Evolutionary conservation across 2,797 vertebrate genomes (phyloP).

Genomic region (Sandelia bainsii): DNA sequence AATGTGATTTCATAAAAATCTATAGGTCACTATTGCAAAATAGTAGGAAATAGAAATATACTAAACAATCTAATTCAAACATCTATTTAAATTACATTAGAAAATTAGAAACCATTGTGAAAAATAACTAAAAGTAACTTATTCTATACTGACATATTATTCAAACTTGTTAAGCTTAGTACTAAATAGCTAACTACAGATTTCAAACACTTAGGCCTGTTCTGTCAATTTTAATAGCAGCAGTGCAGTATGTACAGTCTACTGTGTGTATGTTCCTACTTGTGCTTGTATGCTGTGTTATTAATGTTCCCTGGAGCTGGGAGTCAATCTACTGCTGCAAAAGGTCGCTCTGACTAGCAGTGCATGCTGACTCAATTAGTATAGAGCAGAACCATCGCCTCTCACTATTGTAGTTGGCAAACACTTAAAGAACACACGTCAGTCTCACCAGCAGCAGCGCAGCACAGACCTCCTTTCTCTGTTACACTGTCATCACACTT

Average conservation of each 20-base stretch:
- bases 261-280: slow-evolving; percentile 31
- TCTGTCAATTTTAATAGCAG: slow-evolving; percentile 12
- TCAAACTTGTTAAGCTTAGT: slow-evolving; percentile 1
- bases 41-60: no score
- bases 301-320: slow-evolving; percentile 71
- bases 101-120: slow-evolving; percentile 1
- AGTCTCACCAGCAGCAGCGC: slow-evolving; percentile 71
- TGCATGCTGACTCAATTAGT: slow-evolving; percentile 83
- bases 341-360: slow-evolving; percentile 68
- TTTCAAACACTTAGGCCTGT: slow-evolving; percentile 42
- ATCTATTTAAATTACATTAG: background rate
- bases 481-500: slow-evolving; percentile 64
- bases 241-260: slow-evolving; percentile 19
- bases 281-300: slow-evolving; percentile 56
- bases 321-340: slow-evolving; percentile 73
- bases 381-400: slow-evolving; percentile 71
- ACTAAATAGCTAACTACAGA: background rate
- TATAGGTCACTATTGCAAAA: background rate
- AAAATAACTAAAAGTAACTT: background rate
- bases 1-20: no score
- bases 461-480: slow-evolving; percentile 77
- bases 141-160: background rate
- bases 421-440: slow-evolving; percentile 73
- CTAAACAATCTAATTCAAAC: background rate
- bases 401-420: slow-evolving; percentile 81